A percentile compares a stretch with the other conserved stretches of the same genome.
phyloP scores from a whole-genome alignment of 1,140 invertebrate genomes.

The Cryptotermes secundus region DNA sequence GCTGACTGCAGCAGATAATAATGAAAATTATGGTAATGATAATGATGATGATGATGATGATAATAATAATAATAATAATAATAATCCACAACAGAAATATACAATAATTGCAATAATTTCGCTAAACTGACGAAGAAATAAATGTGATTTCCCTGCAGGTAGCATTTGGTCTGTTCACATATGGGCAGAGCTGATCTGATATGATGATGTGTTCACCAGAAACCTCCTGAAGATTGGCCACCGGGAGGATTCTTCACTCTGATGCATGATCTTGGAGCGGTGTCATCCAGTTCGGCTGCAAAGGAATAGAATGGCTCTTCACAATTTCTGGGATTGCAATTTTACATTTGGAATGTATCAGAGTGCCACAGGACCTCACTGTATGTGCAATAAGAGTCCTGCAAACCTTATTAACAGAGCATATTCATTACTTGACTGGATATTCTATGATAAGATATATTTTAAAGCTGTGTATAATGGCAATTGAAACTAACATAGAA shows the following conservation, averaged over 20 bases:
- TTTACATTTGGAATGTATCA: no score
- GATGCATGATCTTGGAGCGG: slow-evolving; percentile 51
- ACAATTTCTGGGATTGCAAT: no score
- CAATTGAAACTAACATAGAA: no score
- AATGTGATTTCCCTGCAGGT: background rate
- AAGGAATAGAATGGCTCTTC: slow-evolving; percentile 25
- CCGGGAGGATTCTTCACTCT: slow-evolving; percentile 57
- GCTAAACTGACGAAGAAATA: background rate
- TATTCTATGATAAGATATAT: no score
- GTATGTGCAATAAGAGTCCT: no score
- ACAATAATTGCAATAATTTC: background rate
- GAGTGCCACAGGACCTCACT: no score
- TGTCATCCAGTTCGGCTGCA: slow-evolving; percentile 48
- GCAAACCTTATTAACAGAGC: no score
- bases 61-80: no score
- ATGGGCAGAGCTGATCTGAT: background rate
- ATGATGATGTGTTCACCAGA: slow-evolving; percentile 47
- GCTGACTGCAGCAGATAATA: background rate
- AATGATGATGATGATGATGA: no score
- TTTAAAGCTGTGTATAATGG: no score
- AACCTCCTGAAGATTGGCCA: slow-evolving; percentile 54
- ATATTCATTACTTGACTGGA: no score
- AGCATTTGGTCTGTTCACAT: background rate
- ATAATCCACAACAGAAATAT: background rate
- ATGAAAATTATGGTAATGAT: background rate